Percentiles rank a stretch among this genome's conserved stretches.
These are phyloP conservation scores for Damaliscus lunatus DNA, from an alignment of 2,113 vertebrate species.

Conservation along the genomic window DNA sequence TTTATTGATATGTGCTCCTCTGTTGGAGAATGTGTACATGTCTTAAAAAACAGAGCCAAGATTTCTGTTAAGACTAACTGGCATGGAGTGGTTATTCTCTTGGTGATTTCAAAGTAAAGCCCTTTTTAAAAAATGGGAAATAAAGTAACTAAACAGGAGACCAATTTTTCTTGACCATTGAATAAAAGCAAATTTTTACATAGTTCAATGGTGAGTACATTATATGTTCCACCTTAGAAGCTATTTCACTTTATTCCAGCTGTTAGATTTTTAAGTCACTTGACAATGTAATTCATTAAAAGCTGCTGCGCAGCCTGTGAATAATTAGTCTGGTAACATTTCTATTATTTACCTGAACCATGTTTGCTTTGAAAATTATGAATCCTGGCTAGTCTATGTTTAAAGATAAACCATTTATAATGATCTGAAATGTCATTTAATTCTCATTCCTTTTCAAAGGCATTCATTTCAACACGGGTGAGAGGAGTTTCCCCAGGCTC, in stretches of 20 bases:
- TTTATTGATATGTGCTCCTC: not conserved
- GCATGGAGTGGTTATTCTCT: not conserved
- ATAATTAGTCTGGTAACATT: not conserved
- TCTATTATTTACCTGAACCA: not conserved
- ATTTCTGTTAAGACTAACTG: not conserved
- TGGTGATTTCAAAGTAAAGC: not conserved
- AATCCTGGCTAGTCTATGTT: not conserved
- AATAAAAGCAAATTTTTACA: not conserved
- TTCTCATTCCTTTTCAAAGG: not conserved
- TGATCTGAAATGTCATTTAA: not conserved
- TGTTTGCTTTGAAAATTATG: not conserved
- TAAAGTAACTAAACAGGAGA: not conserved
- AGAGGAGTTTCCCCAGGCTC: not conserved
- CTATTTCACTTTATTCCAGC: not conserved
- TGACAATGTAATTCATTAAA: not conserved
- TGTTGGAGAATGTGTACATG: not conserved
- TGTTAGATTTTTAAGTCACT: not conserved
- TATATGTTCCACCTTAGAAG: not conserved
- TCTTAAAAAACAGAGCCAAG: not conserved
- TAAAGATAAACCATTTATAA: not conserved
- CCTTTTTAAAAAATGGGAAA: not conserved
- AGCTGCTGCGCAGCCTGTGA: not conserved
- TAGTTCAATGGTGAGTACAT: not conserved
- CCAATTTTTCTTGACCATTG: not conserved
- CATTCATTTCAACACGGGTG: not conserved